phyloP scores from a whole-genome alignment of 2,113 vertebrate species.

The Microtus oregoni region DNA sequence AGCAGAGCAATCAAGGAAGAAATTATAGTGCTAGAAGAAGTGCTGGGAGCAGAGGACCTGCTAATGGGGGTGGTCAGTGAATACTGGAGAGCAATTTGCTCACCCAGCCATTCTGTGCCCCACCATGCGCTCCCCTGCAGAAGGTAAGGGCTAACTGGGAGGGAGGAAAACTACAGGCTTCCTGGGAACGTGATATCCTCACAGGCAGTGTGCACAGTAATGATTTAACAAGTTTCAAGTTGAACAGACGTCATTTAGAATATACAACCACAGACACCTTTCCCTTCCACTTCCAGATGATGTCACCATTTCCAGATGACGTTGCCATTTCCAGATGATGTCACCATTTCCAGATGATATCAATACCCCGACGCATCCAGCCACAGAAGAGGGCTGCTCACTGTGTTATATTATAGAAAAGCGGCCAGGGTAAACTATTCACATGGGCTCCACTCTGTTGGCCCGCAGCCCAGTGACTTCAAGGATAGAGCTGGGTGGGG shows the following conservation, averaged over 20 bases:
- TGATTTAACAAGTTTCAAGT: neutral
- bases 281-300: neutral
- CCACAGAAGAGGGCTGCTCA: slow-evolving; percentile 20
- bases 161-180: neutral
- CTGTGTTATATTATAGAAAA: slow-evolving; percentile 61
- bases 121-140: neutral
- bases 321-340: neutral
- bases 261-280: neutral
- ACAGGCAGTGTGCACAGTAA: neutral
- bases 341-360: neutral
- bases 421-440: neutral
- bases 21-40: neutral
- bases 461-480: slow-evolving; percentile 32
- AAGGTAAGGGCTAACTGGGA: neutral
- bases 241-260: neutral
- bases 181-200: neutral
- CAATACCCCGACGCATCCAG: neutral
- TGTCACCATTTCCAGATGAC: too few species aligned
- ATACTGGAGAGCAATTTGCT: neutral
- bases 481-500: slow-evolving; percentile 34
- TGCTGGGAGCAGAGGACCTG: neutral
- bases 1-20: slow-evolving; percentile 35
- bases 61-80: neutral
- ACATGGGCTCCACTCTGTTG: slow-evolving; percentile 45
- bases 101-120: neutral